Evolutionary conservation across 2,888 invertebrate genomes (phyloP).

Genomic region (Bellardia bayeri): DNA sequence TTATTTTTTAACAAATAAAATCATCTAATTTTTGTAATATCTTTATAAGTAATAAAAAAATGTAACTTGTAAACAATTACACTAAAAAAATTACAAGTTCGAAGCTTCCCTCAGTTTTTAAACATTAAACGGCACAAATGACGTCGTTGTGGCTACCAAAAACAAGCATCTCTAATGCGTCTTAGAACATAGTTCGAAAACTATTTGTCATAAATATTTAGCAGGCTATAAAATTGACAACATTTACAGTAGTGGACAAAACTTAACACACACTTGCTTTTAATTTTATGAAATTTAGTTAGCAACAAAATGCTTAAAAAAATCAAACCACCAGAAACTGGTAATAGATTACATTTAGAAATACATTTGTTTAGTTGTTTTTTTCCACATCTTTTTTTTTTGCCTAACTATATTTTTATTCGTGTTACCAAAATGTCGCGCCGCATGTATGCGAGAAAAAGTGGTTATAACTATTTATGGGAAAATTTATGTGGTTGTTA

Average conservation of each 20-base stretch:
- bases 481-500: slow-evolving; percentile 55
- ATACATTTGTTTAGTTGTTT: slow-evolving; percentile 9
- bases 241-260: slow-evolving; percentile 48
- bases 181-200: slow-evolving; percentile 31
- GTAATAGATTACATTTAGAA: slow-evolving; percentile 23
- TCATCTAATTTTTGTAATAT: not conserved
- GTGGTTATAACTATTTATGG: slow-evolving; percentile 71
- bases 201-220: slow-evolving; percentile 71
- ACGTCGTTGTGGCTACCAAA: slow-evolving; percentile 67
- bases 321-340: not conserved
- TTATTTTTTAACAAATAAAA: slow-evolving; percentile 27
- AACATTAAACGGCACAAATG: slow-evolving; percentile 55
- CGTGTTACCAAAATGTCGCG: slow-evolving; percentile 65
- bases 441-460: slow-evolving; percentile 51
- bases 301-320: not conserved
- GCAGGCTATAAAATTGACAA: slow-evolving; percentile 57
- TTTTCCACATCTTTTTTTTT: not conserved
- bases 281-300: not conserved
- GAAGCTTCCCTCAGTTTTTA: slow-evolving; percentile 10
- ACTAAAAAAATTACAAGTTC: not conserved
- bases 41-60: slow-evolving; percentile 9
- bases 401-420: slow-evolving; percentile 27
- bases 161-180: slow-evolving; percentile 41
- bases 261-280: not conserved
- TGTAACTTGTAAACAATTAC: not conserved